These are phyloP conservation scores for Gopherus flavomarginatus DNA, from an alignment of 2,113 vertebrate species.

Conservation along the genomic window DNA sequence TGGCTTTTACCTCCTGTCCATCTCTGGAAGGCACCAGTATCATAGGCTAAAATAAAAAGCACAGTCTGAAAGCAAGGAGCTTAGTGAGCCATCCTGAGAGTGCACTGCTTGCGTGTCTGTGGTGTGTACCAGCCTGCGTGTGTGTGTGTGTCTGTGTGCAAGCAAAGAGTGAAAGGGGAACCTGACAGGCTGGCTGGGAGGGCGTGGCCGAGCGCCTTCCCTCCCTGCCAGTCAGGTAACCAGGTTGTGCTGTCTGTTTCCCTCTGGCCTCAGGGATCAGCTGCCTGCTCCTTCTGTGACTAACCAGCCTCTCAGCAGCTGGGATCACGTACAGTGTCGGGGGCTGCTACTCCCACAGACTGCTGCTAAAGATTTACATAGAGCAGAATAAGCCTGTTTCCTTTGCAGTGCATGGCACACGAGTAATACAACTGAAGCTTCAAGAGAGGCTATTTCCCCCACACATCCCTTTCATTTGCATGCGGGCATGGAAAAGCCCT, in stretches of 20 bases:
- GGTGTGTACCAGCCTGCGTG: background rate
- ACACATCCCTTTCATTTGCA: background rate
- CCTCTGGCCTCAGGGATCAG: background rate
- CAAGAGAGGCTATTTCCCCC: no score
- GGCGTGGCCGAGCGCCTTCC: background rate
- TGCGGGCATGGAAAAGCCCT: background rate
- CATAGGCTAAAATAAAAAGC: background rate
- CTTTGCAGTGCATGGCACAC: background rate
- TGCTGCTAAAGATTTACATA: background rate
- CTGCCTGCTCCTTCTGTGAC: background rate
- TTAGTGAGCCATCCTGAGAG: background rate
- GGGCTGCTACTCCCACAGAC: background rate
- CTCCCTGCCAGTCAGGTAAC: background rate
- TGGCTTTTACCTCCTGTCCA: background rate
- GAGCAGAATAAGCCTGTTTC: background rate
- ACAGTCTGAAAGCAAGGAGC: background rate
- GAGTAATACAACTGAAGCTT: background rate
- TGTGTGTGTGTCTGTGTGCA: background rate
- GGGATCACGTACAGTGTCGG: background rate
- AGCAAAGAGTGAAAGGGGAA: slow-evolving; percentile 1
- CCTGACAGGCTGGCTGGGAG: background rate
- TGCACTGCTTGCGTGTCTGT: background rate
- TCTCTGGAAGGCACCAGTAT: background rate
- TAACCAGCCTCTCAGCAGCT: background rate
- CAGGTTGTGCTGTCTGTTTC: background rate